phyloP scores from a whole-genome alignment of 1,140 invertebrate genomes.

The Bilobella aurantiaca region DNA sequence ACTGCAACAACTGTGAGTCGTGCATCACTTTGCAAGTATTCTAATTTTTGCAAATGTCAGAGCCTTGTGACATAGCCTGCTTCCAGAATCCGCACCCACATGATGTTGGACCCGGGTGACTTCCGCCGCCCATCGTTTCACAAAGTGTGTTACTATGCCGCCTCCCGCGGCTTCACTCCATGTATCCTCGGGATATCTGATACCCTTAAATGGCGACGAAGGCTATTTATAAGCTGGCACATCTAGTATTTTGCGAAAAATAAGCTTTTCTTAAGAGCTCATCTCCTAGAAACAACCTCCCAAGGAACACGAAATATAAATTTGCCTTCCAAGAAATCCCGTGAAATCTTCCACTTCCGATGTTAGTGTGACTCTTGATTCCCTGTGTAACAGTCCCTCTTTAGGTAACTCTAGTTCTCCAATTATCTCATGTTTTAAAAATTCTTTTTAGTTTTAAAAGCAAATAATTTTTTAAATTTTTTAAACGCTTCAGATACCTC shows the following conservation, averaged over 20 bases:
- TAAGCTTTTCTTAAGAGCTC: too few species aligned
- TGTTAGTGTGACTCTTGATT: not conserved
- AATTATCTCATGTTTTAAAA: not conserved
- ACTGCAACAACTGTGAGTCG: slow-evolving; percentile 1
- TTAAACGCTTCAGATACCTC: not conserved
- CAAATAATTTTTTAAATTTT: too few species aligned
- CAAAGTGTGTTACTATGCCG: too few species aligned
- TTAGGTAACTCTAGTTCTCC: not conserved
- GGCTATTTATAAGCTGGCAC: slow-evolving; percentile 5
- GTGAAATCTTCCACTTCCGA: not conserved
- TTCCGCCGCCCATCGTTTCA: too few species aligned
- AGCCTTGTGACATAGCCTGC: too few species aligned
- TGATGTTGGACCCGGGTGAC: too few species aligned
- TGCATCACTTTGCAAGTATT: not conserved
- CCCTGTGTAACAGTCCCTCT: not conserved
- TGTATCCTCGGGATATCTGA: not conserved
- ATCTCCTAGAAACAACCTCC: too few species aligned
- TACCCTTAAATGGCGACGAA: slow-evolving; percentile 7
- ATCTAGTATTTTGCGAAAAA: not conserved
- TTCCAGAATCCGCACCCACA: too few species aligned
- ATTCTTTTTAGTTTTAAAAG: not conserved
- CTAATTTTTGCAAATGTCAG: slow-evolving; percentile 1
- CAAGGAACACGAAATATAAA: not conserved
- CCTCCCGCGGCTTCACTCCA: not conserved
- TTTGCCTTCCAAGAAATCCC: not conserved